Percentiles rank a stretch among this genome's conserved stretches.
These are phyloP conservation scores for Albula goreensis DNA, from an alignment of 2,113 vertebrate genomes.

Conservation along the genomic window DNA sequence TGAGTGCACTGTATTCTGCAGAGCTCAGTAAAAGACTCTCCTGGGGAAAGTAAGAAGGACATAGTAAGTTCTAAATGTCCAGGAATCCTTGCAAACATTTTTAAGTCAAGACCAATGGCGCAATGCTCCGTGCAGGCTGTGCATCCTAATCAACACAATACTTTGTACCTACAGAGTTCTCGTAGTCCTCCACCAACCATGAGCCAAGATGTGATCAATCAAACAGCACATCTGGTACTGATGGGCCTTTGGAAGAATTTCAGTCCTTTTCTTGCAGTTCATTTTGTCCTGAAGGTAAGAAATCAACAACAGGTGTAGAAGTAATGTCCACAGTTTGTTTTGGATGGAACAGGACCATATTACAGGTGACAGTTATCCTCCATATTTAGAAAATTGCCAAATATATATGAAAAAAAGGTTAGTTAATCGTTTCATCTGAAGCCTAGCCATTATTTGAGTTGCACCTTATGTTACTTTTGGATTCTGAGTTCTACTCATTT, in stretches of 20 bases:
- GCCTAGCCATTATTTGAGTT: neutral
- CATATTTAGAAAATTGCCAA: neutral
- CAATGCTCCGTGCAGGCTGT: neutral
- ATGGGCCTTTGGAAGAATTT: neutral
- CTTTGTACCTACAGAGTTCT: neutral
- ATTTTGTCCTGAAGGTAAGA: neutral
- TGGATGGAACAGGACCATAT: neutral
- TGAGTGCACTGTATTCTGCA: too few relatives aligned
- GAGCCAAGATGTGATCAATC: neutral
- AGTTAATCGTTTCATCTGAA: neutral
- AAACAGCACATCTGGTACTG: constrained; percentile 2
- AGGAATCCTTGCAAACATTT: neutral
- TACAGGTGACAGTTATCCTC: neutral
- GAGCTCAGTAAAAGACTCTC: neutral
- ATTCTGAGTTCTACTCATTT: neutral
- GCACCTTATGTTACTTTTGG: neutral
- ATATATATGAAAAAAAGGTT: neutral
- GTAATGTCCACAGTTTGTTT: neutral
- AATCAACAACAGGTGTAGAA: constrained; percentile 15
- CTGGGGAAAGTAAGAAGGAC: neutral
- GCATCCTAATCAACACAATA: neutral
- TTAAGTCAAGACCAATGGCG: too few relatives aligned
- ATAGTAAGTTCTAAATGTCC: neutral
- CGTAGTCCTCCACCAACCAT: neutral
- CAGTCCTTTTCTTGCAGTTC: neutral